Percentiles rank a stretch among this genome's conserved stretches.
Conservation (phyloP, 2,113 vertebrate genomes). For the Spheniscus mendiculus region DNA sequence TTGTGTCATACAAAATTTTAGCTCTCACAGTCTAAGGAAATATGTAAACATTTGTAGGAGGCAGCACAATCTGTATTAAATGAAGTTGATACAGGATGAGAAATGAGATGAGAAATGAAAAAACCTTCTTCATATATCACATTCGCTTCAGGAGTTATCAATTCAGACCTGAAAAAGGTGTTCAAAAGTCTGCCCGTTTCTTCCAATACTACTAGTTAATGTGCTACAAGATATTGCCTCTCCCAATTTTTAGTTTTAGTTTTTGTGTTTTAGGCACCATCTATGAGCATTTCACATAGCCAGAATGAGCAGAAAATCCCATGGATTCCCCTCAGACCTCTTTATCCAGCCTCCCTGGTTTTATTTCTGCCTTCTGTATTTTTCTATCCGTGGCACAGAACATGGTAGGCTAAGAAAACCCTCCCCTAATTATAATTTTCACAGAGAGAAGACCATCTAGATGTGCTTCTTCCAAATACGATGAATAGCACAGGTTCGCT, state of each 20-base stretch:
- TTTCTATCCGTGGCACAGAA: background rate
- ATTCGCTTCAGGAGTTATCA: background rate
- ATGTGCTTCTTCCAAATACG: background rate
- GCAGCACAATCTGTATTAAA: background rate
- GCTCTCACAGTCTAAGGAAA: background rate
- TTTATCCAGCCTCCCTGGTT: background rate
- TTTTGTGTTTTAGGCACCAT: background rate
- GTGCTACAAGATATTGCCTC: background rate
- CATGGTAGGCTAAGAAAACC: background rate
- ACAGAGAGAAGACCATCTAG: background rate
- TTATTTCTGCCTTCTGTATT: background rate
- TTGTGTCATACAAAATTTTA: background rate
- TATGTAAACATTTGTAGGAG: background rate
- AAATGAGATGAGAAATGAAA: background rate
- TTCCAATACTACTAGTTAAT: background rate
- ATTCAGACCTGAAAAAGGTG: background rate
- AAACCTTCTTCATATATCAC: background rate
- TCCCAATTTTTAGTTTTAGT: background rate
- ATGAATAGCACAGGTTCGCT: background rate
- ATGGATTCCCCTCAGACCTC: background rate
- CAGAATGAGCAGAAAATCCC: background rate
- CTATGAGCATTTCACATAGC: background rate
- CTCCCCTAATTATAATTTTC: background rate
- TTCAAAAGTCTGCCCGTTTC: background rate
- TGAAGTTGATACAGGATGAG: background rate